Evolutionary conservation across 2,888 invertebrate genomes (phyloP), one percentile per base, ranked within the genome.

Genomic region (Resseliella maxima): DNA sequence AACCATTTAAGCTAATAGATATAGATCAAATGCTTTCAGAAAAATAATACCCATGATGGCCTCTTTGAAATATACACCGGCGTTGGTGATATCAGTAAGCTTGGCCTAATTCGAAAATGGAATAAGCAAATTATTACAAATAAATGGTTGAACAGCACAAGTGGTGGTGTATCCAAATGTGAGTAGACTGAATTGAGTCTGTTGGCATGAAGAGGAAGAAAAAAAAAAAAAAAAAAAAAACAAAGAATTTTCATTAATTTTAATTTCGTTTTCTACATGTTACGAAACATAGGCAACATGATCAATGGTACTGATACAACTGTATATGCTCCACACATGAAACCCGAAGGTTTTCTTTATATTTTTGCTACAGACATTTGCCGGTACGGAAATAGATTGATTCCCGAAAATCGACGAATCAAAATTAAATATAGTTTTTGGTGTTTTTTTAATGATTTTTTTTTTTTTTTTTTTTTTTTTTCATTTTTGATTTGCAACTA

Each of bases 291-390:
- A n/a, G n/a, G n/a, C 88, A 94, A 95, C 89, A 92, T 92, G 89
- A 92, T 96, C 88, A 93, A 93, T 85, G 95, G 95, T 5, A 94
- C 94, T 0, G 95, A 95, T 89, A 92, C 94, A 0, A 93, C 93
- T 0, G 92, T 94, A 50, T 95, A 93, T 90, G 92, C 94, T 0
- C 95, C 95, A 0, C 94, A 94, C 87, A 91, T 91, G 0, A 90
- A 92, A 15, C 90, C 92, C 21, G 90, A 92, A 0, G 89, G 94
- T 0, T 91, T 91, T 18, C 90, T 91, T 90, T 46, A 91, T 89
- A 92, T 93, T 5, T 92, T 94, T 86, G 93, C 93, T 87, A 92
- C 93, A 0, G 95, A 96, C 88, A 92, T 96, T 88, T 96, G 96
- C 91, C 93, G 94, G 94, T 93, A 87, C 89, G 90, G 88, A 86